Evolutionary conservation across 35 echinoderm and acorn worm species (phyloP).

Genomic region (Lytechinus variegatus): DNA sequence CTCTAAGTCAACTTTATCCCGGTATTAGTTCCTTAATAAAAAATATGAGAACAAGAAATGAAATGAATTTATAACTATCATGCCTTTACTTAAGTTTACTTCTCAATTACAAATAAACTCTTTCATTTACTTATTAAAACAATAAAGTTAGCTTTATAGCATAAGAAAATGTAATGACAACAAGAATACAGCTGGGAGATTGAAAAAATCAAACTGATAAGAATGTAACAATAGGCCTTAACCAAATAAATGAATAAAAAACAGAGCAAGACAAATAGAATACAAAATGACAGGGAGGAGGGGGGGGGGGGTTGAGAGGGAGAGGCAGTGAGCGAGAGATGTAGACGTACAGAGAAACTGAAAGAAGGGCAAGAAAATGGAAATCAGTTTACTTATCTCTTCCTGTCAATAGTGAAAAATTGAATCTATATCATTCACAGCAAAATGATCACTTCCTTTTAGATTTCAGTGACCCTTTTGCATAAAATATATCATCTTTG

Average conservation of each 20-base stretch:
- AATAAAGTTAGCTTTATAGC: too few species aligned
- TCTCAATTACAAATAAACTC: too few species aligned
- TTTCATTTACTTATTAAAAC: too few species aligned
- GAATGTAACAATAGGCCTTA: too few species aligned
- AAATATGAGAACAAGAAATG: too few species aligned
- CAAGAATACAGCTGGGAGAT: too few species aligned
- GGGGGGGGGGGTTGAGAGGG: neutral
- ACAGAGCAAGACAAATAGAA: neutral
- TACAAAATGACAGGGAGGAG: neutral
- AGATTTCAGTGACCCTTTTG: neutral
- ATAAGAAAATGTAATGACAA: too few species aligned
- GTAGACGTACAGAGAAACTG: neutral
- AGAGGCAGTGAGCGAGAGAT: neutral
- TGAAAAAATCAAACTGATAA: too few species aligned
- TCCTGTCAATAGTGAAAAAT: neutral
- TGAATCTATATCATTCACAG: neutral
- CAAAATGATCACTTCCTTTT: neutral
- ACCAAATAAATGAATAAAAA: neutral
- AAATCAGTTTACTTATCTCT: slow-evolving; percentile 31
- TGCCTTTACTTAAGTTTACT: too few species aligned
- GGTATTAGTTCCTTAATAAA: too few species aligned
- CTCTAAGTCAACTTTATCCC: too few species aligned
- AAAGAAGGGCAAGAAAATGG: neutral
- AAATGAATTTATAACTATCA: too few species aligned
- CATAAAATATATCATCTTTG: neutral